These are phyloP conservation scores for Channa striata DNA, from an alignment of 2,797 vertebrate species.

Conservation along the genomic window DNA sequence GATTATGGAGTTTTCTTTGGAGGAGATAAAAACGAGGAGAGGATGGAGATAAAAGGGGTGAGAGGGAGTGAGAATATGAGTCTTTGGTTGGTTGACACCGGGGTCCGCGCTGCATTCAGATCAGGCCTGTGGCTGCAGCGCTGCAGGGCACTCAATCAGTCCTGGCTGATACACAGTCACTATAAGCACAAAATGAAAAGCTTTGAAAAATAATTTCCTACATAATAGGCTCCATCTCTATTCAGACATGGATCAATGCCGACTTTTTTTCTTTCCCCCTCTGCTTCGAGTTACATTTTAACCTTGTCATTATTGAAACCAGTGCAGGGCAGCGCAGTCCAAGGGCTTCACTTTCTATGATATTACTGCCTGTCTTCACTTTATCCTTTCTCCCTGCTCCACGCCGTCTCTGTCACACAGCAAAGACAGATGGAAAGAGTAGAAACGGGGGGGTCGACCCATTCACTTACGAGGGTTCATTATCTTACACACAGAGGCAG, in stretches of 20 bases:
- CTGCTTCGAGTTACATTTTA: slow-evolving; percentile 45
- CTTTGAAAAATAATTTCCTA: slow-evolving; percentile 76
- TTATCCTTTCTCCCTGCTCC: slow-evolving; percentile 34
- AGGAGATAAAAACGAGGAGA: slow-evolving; percentile 38
- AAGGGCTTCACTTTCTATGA: slow-evolving; percentile 51
- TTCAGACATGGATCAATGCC: slow-evolving; percentile 74
- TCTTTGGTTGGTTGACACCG: slow-evolving; percentile 34
- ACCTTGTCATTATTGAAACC: slow-evolving; percentile 59
- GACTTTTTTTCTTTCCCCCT: slow-evolving; percentile 64
- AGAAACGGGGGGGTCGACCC: slow-evolving; percentile 53
- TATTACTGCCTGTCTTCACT: slow-evolving; percentile 49
- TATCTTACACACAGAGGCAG: slow-evolving; percentile 56
- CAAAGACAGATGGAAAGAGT: slow-evolving; percentile 60
- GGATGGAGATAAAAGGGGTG: slow-evolving; percentile 50
- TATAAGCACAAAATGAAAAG: slow-evolving; percentile 68
- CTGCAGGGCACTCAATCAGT: slow-evolving; percentile 62
- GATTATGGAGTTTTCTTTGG: slow-evolving; percentile 6
- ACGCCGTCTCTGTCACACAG: slow-evolving; percentile 21
- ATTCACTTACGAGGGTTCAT: slow-evolving; percentile 61
- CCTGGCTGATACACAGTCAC: slow-evolving; percentile 49
- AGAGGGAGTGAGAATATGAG: slow-evolving; percentile 47
- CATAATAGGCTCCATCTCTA: slow-evolving; percentile 74
- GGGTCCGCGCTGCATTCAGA: slow-evolving; percentile 37
- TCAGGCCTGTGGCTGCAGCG: slow-evolving; percentile 33
- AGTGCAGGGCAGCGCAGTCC: slow-evolving; percentile 32